Base-by-base conservation (phyloP, 2,888 invertebrate species). In the Zygothrica quintamaculata region DNA sequence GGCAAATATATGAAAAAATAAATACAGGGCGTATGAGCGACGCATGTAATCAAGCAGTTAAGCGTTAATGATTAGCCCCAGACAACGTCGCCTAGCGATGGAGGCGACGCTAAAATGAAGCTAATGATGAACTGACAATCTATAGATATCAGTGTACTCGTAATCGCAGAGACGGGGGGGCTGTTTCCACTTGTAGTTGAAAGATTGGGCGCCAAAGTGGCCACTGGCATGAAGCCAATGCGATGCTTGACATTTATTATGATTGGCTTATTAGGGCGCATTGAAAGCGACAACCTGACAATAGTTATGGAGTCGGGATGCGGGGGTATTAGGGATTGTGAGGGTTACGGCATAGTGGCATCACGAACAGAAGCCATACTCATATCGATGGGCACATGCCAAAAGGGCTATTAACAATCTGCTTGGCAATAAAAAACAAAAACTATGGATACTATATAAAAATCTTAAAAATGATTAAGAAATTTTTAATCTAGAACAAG, bases 201-300 rank as follows among this genome's bases (percentile, higher is more conserved):
- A 18, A 29, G 33, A 8, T 15, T 29, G 29, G 36, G 50, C 48
- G 16, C 42, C 57, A 74, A 79, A 80, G 75, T 79, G 77, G 71
- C 40, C 59, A 70, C 67, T 84, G 84, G 84, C 84, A 62, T 12
- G 65, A 57, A 66, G 84, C 84, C 84, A 84, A 81, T 59, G 70
- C 59, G 57, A 59, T 75, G 84, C 82, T 80, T 86, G 82, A 86
- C 82, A 86, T 82, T 82, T 82, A 86, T 82, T 86, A 84, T 82
- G 82, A 82, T 82, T 77, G 84, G 74, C 82, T 82, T 80, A 84
- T 82, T 82, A 86, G 86, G 84, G 65, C 70, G 36, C 57, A 58
- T 44, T 39, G 37, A 47, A 50, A 36, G 53, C 55, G 31, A 48
- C 40, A 56, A 50, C 18, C 59, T 56, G 52, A 0, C 9, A 44